Evolutionary conservation across 1,140 invertebrate species (phyloP).

Genomic region (Drosophila kikkawai): DNA sequence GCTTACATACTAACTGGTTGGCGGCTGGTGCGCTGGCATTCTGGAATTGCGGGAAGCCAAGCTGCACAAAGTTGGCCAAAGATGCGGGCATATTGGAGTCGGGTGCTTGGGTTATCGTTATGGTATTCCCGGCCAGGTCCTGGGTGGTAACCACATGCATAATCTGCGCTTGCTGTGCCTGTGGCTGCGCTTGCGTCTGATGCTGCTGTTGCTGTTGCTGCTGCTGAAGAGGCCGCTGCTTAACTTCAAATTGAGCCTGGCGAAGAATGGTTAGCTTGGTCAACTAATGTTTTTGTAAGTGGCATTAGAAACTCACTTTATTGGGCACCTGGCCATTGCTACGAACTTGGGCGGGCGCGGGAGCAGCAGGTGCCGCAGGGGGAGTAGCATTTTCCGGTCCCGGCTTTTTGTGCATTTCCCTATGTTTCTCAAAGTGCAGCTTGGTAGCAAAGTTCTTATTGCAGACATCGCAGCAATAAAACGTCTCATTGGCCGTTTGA

Average conservation of each 20-base stretch:
- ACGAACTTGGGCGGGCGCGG: constrained; percentile 5
- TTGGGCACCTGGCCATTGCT: constrained; percentile 25
- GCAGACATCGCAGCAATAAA: constrained; percentile 90
- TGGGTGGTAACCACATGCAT: constrained; percentile 75
- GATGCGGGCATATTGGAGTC: constrained; percentile 69
- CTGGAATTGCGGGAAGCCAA: constrained; percentile 74
- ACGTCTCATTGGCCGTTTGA: constrained; percentile 87
- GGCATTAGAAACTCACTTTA: constrained; percentile 4
- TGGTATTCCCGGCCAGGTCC: constrained; percentile 74
- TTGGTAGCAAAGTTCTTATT: constrained; percentile 91
- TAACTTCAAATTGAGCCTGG: constrained; percentile 29
- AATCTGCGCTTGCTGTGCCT: constrained; percentile 64
- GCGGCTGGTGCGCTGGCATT: constrained; percentile 47
- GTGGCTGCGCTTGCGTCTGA: constrained; percentile 46
- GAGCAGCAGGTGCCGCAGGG: constrained; percentile 7
- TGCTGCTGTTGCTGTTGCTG: constrained; percentile 29
- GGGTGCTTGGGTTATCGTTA: constrained; percentile 78
- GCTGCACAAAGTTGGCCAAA: constrained; percentile 74
- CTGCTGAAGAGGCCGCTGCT: constrained; percentile 28
- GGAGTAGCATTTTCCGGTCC: constrained; percentile 20
- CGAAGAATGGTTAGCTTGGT: background rate
- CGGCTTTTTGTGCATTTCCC: constrained; percentile 68
- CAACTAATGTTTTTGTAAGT: no score
- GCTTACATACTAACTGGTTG: constrained; percentile 59
- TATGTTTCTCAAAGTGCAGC: constrained; percentile 89